A percentile compares a stretch with the other conserved stretches of the same genome.
Conservation (phyloP, 2,797 vertebrate genomes). For the Clarias laeviceps region DNA sequence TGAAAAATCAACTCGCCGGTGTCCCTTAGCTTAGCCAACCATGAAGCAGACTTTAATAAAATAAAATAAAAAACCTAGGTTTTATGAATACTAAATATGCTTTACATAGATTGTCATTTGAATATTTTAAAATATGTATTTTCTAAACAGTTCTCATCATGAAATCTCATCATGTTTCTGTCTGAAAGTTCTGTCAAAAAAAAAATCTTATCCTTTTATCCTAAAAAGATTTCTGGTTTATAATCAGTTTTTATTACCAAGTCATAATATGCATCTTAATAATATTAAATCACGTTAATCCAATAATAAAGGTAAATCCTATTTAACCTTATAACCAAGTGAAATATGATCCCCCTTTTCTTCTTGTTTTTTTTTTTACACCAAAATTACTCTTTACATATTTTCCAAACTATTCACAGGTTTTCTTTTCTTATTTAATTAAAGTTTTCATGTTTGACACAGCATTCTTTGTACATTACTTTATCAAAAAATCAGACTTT, state of each 20-base stretch:
- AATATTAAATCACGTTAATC: too few species aligned
- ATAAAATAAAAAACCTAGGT: background rate
- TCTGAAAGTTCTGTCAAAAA: background rate
- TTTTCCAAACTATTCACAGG: background rate
- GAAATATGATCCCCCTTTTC: too few species aligned
- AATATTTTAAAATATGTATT: too few species aligned
- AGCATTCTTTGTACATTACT: background rate
- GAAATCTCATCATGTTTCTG: too few species aligned
- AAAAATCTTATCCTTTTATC: background rate
- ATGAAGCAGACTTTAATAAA: background rate
- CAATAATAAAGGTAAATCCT: too few species aligned
- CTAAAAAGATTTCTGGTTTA: background rate
- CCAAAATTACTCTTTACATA: background rate
- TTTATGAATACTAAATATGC: too few species aligned
- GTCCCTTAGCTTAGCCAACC: background rate
- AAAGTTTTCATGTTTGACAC: background rate
- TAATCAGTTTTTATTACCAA: too few species aligned
- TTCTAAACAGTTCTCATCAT: too few species aligned
- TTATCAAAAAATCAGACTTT: background rate
- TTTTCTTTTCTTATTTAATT: background rate
- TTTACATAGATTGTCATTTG: background rate
- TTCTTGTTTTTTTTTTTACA: background rate
- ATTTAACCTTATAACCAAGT: too few species aligned
- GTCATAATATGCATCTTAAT: too few species aligned
- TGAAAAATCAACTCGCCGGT: background rate